Evolutionary conservation across 2,113 vertebrate species (phyloP).

Genomic region (Poeciliopsis turrubarensis): DNA sequence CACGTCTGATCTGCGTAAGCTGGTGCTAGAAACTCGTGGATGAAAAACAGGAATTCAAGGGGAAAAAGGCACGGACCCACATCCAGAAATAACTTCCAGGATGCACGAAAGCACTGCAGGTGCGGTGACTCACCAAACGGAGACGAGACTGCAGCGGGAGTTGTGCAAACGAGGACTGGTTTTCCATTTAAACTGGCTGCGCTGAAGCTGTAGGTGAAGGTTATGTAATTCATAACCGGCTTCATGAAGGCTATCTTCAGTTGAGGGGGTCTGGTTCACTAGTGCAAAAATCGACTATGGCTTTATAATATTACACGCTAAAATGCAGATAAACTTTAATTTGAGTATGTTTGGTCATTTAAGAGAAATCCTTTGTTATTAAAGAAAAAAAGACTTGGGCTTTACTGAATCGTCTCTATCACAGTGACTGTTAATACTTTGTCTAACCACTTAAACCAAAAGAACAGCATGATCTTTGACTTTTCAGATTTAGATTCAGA

Average conservation of each 20-base stretch:
- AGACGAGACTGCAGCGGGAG: slow-evolving; percentile 38
- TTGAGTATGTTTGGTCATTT: too few species aligned
- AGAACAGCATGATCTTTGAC: too few species aligned
- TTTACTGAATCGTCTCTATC: too few species aligned
- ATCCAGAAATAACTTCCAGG: slow-evolving; percentile 67
- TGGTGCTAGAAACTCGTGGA: slow-evolving; percentile 37
- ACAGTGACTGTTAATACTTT: too few species aligned
- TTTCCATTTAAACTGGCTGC: background rate
- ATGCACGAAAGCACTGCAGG: slow-evolving; percentile 57
- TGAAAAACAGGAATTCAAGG: slow-evolving; percentile 42
- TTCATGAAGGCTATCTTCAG: background rate
- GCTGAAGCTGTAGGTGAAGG: background rate
- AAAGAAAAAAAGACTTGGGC: too few species aligned
- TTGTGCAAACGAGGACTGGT: background rate
- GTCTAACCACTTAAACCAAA: too few species aligned
- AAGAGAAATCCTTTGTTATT: too few species aligned
- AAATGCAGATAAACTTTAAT: too few species aligned
- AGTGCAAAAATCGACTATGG: too few species aligned
- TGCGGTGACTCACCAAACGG: slow-evolving; percentile 68
- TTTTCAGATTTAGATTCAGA: too few species aligned
- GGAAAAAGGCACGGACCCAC: slow-evolving; percentile 48
- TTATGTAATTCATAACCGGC: background rate
- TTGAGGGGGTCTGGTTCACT: too few species aligned
- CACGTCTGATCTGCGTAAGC: slow-evolving; percentile 38
- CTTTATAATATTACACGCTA: too few species aligned